phyloP scores from a whole-genome alignment of 2,888 invertebrate genomes.

The Sarcophaga carnaria region DNA sequence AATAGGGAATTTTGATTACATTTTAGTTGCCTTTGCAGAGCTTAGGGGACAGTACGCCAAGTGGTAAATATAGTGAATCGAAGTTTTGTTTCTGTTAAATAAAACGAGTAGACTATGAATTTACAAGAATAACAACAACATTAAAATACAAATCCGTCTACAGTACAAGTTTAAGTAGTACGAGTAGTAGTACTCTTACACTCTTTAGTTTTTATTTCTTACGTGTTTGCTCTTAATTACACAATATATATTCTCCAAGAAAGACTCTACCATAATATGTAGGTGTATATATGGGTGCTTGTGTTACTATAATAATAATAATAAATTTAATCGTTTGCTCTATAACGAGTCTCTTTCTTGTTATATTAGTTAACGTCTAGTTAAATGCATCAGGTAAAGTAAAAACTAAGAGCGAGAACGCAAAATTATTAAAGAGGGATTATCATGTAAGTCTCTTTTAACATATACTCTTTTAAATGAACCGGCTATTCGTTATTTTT shows the following conservation, averaged over 20 bases:
- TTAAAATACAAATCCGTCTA: too few species aligned
- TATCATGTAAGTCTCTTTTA: constrained; percentile 2
- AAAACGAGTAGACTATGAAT: too few species aligned
- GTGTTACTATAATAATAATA: constrained; percentile 17
- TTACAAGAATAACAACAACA: too few species aligned
- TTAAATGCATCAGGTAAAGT: constrained; percentile 44
- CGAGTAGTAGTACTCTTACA: too few species aligned
- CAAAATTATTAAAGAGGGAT: not conserved
- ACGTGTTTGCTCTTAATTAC: too few species aligned
- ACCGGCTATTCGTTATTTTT: constrained; percentile 53
- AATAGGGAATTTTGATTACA: too few species aligned
- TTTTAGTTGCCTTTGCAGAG: too few species aligned
- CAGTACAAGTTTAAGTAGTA: too few species aligned
- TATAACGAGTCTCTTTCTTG: constrained; percentile 62
- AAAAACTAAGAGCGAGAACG: not conserved
- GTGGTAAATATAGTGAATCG: too few species aligned
- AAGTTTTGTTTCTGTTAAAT: too few species aligned
- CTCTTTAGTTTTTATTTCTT: too few species aligned
- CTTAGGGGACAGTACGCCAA: too few species aligned
- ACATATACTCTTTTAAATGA: constrained; percentile 42
- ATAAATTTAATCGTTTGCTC: constrained; percentile 58
- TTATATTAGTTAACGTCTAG: constrained; percentile 50
- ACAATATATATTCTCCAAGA: not conserved
- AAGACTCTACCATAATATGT: not conserved
- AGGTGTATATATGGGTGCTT: not conserved